Conservation (phyloP, 23 tunicate genomes). For the Botrylloides violaceus region DNA sequence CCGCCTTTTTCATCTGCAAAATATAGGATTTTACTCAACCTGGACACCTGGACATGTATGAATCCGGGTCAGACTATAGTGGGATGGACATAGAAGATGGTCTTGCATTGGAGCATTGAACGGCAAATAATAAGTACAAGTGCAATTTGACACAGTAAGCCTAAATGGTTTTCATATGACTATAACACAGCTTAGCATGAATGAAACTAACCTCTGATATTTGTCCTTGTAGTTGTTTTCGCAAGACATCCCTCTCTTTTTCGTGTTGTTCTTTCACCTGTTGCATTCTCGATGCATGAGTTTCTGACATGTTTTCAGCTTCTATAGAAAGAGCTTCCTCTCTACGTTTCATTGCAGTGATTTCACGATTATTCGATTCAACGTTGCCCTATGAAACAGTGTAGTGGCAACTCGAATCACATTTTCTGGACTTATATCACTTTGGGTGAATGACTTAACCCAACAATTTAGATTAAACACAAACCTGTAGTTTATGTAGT, state of each 20-base stretch:
- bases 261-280: slow-evolving; percentile 60
- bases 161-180: too few relatives aligned
- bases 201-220: slow-evolving; percentile 43
- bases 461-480: background rate
- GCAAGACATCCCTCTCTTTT: slow-evolving; percentile 45
- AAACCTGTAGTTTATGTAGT: slow-evolving; percentile 47
- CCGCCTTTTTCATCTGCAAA: slow-evolving; percentile 52
- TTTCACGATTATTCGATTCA: slow-evolving; percentile 47
- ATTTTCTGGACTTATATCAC: background rate
- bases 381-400: slow-evolving; percentile 32
- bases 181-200: too few relatives aligned
- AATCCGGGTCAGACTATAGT: too few relatives aligned
- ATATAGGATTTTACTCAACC: too few relatives aligned
- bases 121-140: too few relatives aligned
- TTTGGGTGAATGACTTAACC: background rate
- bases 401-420: background rate
- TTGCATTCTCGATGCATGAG: slow-evolving; percentile 42
- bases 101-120: too few relatives aligned
- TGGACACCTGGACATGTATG: too few relatives aligned
- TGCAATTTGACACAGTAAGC: too few relatives aligned
- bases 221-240: slow-evolving; percentile 57
- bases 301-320: slow-evolving; percentile 27
- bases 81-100: too few relatives aligned
- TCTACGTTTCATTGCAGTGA: slow-evolving; percentile 30
- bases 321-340: slow-evolving; percentile 44